phyloP scores from a whole-genome alignment of 35 echinoderm and acorn worm species.

The Acanthaster planci region DNA sequence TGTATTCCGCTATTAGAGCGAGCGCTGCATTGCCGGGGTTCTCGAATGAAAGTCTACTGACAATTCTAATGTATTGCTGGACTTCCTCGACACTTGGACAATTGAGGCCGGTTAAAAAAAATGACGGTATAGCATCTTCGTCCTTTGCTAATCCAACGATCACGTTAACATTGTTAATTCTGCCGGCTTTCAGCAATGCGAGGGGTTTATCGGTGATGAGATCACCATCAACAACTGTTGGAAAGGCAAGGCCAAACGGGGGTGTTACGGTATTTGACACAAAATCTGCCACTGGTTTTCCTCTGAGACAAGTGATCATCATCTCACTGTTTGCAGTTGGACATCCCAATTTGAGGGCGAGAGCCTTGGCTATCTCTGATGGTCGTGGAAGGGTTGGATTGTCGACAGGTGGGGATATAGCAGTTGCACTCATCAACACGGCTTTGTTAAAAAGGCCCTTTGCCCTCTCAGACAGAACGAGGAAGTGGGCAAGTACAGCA shows the following conservation, averaged over 20 bases:
- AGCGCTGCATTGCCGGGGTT: neutral
- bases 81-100: conserved; percentile 13
- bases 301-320: conserved; percentile 13
- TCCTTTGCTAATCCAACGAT: neutral
- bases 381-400: conserved; percentile 1
- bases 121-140: neutral
- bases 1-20: neutral
- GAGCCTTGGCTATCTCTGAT: neutral
- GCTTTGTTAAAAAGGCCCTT: neutral
- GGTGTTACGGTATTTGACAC: neutral
- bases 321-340: neutral
- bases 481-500: conserved; percentile 6
- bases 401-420: neutral
- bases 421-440: neutral
- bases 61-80: neutral
- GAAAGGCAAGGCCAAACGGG: conserved; percentile 26
- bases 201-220: neutral
- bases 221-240: conserved; percentile 64
- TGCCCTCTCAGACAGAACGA: conserved; percentile 20
- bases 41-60: neutral
- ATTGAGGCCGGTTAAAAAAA: neutral
- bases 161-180: neutral
- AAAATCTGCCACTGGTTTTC: conserved; percentile 7
- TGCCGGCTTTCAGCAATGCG: neutral
- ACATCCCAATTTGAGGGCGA: conserved; percentile 18